Percentiles rank a stretch among this genome's conserved stretches.
Evolutionary conservation across 92 coral and sea anemone genomes (phyloP).

Genomic region (Zoanthus sansibaricus): DNA sequence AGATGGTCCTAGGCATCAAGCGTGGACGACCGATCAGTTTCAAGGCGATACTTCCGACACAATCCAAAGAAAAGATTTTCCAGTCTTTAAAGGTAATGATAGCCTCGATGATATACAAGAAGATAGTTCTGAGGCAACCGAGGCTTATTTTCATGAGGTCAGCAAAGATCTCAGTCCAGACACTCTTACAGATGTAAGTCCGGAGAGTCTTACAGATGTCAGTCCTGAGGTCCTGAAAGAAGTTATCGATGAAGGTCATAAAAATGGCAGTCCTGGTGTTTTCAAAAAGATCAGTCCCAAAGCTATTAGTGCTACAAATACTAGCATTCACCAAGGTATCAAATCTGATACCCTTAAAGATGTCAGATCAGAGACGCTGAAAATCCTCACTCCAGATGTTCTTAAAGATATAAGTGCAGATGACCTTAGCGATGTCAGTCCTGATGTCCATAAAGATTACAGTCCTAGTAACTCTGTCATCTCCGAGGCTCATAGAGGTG

Average conservation of each 20-base stretch:
- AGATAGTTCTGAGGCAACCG: neutral
- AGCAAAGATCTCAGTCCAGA: neutral
- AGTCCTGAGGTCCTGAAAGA: neutral
- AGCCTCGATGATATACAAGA: neutral
- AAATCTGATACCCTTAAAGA: neutral
- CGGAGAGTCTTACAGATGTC: neutral
- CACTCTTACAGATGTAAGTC: neutral
- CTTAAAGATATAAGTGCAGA: neutral
- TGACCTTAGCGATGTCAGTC: neutral
- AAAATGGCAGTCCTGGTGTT: neutral
- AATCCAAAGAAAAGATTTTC: neutral
- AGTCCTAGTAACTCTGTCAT: neutral
- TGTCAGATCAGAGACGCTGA: neutral
- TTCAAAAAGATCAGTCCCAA: neutral
- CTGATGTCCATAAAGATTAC: neutral
- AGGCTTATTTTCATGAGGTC: neutral
- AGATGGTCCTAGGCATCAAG: neutral
- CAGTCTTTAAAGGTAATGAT: neutral
- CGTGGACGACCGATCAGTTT: neutral
- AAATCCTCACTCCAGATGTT: neutral
- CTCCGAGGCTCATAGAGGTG: neutral
- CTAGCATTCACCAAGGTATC: neutral
- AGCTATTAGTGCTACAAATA: neutral
- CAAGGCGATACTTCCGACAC: neutral
- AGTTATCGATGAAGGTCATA: neutral